Evolutionary conservation across 2,113 vertebrate genomes (phyloP), one percentile per base, ranked within the genome.

Genomic region (Echinops telfairi): DNA sequence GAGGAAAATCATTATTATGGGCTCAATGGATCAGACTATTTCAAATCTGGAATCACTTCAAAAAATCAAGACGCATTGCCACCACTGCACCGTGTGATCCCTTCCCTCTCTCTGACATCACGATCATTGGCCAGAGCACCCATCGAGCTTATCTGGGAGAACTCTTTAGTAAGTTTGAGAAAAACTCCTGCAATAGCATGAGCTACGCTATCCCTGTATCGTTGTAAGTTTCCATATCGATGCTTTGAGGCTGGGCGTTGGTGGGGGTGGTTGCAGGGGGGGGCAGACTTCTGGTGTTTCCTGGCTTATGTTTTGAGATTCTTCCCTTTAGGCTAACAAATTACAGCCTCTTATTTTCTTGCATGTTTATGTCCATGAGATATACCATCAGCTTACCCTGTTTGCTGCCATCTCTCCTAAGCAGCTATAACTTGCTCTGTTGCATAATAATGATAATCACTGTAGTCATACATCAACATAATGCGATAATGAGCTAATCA

Each of bases 381-480:
- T 62, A 4, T 23, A 64, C n/a, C 76, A 31, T 94, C 85, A 93
- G 27, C 16, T 93, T 83, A 38, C 20, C 40, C 60, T 23, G 9
- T 75, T 43, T 29, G 19, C 58, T 68, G 60, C 60, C 36, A 77
- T 86, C 81, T 83, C 29, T 53, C 19, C 1, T 43, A 71, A 93
- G 62, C 29, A 78, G 82, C 43, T 89, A 25, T 36, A 33, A 57
- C 87, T 22, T 93, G n/a, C 27, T 71, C 62, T 15, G 9, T 0
- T 58, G 64, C 71, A 70, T 86, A 83, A 84, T 84, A 89, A 84
- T 20, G 70, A 64, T 80, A 83, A 91, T 90, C 57, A 80, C 40
- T 87, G 10, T 89, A 93, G 93, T 76, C 80, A 81, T 73, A 33
- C 64, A 62, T 89, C 81, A 94, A 83, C 96, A 95, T 90, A 84